Base-by-base conservation (phyloP, 2,113 vertebrate genomes). In the Egretta garzetta region DNA sequence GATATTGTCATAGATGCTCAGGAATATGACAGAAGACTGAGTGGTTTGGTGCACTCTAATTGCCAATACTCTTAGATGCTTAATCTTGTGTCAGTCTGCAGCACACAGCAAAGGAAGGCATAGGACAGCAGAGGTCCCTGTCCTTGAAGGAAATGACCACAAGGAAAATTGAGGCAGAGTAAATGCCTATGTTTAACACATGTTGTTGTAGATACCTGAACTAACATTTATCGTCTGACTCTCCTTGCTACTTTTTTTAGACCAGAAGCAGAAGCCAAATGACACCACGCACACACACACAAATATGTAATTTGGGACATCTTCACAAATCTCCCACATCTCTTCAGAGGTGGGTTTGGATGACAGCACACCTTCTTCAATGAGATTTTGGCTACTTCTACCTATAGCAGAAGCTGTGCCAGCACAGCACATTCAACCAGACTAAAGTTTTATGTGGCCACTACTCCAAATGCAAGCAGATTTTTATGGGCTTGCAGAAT, bases 191-290 rank as follows among this genome's bases (percentile, higher is more conserved):
- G n/a, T 73, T 45, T 82, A 74, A 85, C 30, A 63, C 14, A 4
- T 7, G 9, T 13, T 84, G 7, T 33, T 90, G 62, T 33, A 75
- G 20, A 58, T n/a, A 41, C 10, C n/a, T 35, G 17, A 74, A 50
- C 14, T 58, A 68, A 52, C 12, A 6, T 55, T 90, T 70, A 30
- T n/a, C 15, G 23, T 77, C 27, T 0, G 0, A 14, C 15, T 77
- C 16, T 73, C 41, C 37, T 18, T 55, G 5, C 77, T 71, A 33
- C 11, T 49, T 76, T 26, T 80, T 88, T 77, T 75, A 94, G 30
- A 59, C 12, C 41, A 77, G 64, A 90, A 73, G 16, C 45, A 92
- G 55, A 84, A 86, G 22, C 8, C 22, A 86, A 73, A 59, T 80
- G 21, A 50, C 28, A 47, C 12, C 27, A 62, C 13, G 35, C 12